Conservation (phyloP, 2,113 vertebrate genomes). For the Cathartes aura region DNA sequence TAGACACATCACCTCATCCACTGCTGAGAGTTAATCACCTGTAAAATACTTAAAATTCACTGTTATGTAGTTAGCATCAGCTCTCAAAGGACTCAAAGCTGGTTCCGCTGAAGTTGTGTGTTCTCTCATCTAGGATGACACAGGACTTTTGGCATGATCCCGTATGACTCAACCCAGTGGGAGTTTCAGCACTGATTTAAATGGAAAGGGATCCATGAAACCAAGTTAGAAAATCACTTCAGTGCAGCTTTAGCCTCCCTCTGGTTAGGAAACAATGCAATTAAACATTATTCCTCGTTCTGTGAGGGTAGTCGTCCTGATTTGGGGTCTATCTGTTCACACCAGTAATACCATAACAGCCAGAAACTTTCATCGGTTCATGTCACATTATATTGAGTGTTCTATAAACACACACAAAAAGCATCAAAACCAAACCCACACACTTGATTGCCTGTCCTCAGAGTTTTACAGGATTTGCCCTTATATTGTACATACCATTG, state of each 20-base stretch:
- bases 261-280: neutral
- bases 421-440: fast-evolving
- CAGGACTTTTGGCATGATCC: neutral
- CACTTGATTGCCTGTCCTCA: neutral
- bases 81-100: neutral
- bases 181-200: neutral
- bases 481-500: neutral
- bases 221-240: neutral
- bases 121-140: neutral
- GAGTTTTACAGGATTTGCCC: neutral
- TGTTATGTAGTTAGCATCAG: neutral
- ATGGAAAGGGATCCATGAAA: neutral
- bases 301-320: fast-evolving
- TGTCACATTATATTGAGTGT: neutral
- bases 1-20: neutral
- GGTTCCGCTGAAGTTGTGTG: neutral
- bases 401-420: neutral
- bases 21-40: neutral
- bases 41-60: neutral
- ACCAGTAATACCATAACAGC: neutral
- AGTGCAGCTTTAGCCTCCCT: neutral
- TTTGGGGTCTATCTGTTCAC: neutral
- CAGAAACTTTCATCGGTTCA: neutral
- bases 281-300: neutral
- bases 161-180: neutral